Evolutionary conservation across 2,797 vertebrate species (phyloP).

Genomic region (Pangasius larnaudii): DNA sequence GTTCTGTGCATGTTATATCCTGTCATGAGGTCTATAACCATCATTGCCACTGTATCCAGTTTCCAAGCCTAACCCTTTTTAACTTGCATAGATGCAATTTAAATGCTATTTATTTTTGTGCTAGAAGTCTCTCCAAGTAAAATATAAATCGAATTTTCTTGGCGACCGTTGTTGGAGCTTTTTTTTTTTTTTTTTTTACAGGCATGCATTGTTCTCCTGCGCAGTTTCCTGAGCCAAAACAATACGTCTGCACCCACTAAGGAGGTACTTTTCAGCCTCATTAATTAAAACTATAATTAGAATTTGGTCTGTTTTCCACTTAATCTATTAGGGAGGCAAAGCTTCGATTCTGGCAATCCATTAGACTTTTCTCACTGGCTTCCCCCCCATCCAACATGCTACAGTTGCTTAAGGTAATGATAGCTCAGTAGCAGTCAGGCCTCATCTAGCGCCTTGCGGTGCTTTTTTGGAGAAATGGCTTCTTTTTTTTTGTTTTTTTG

Average conservation of each 20-base stretch:
- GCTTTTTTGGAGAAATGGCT: conserved; percentile 51
- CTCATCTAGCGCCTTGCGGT: conserved; percentile 41
- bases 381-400: conserved; percentile 49
- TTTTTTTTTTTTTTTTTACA: conserved; percentile 17
- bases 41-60: conserved; percentile 4
- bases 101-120: conserved; percentile 54
- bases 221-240: conserved; percentile 61
- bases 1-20: conserved; percentile 33
- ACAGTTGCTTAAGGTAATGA: conserved; percentile 60
- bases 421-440: conserved; percentile 56
- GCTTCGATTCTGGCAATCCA: conserved; percentile 64
- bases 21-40: conserved; percentile 28
- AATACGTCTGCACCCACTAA: conserved; percentile 57
- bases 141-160: conserved; percentile 58
- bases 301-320: conserved; percentile 61
- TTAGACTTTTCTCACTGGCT: conserved; percentile 66
- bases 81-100: conserved; percentile 40
- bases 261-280: conserved; percentile 61
- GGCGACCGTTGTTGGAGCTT: conserved; percentile 46
- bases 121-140: conserved; percentile 57
- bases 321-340: conserved; percentile 62
- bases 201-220: conserved; percentile 48
- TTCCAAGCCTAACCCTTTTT: conserved; percentile 3
- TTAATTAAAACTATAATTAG: conserved; percentile 68
- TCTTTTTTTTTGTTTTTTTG: conserved; percentile 50